Conservation (phyloP, 2,113 vertebrate species). For the Arenaria interpres region DNA sequence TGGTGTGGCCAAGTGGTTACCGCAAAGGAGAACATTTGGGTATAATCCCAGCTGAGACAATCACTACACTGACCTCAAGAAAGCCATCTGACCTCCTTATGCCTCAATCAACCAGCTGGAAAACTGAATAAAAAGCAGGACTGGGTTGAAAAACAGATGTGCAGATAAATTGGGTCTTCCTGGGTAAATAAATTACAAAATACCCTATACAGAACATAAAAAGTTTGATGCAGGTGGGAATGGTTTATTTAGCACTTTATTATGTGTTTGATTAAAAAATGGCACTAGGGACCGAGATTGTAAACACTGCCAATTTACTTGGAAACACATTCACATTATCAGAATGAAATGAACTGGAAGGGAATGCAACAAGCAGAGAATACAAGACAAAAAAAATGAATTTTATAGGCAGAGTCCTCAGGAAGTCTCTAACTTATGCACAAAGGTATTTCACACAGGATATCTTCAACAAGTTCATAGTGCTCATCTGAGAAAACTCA, state of each 20-base stretch:
- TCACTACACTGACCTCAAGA: conserved; percentile 16
- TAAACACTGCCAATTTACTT: conserved; percentile 59
- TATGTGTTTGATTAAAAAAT: conserved; percentile 70
- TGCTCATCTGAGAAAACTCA: conserved; percentile 19
- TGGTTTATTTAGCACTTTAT: conserved; percentile 67
- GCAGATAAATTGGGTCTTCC: conserved; percentile 55
- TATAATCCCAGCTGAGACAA: conserved; percentile 34
- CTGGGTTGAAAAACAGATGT: conserved; percentile 60
- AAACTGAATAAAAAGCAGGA: conserved; percentile 60
- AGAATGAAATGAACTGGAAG: conserved; percentile 54
- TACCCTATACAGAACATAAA: background rate
- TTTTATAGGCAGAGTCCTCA: conserved; percentile 26
- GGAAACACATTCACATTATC: conserved; percentile 17
- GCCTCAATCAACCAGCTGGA: conserved; percentile 51
- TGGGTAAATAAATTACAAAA: conserved; percentile 67
- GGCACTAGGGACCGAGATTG: conserved; percentile 13
- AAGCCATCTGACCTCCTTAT: conserved; percentile 58
- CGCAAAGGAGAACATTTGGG: conserved; percentile 11
- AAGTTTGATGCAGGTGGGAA: conserved; percentile 64
- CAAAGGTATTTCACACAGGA: conserved; percentile 38
- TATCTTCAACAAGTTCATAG: conserved; percentile 21
- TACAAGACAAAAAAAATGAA: background rate
- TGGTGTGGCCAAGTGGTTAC: conserved; percentile 14
- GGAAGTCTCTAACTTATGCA: conserved; percentile 21
- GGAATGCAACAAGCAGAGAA: conserved; percentile 36